Base-by-base conservation (phyloP, 1,140 invertebrate genomes). In the Heterodera schachtii region DNA sequence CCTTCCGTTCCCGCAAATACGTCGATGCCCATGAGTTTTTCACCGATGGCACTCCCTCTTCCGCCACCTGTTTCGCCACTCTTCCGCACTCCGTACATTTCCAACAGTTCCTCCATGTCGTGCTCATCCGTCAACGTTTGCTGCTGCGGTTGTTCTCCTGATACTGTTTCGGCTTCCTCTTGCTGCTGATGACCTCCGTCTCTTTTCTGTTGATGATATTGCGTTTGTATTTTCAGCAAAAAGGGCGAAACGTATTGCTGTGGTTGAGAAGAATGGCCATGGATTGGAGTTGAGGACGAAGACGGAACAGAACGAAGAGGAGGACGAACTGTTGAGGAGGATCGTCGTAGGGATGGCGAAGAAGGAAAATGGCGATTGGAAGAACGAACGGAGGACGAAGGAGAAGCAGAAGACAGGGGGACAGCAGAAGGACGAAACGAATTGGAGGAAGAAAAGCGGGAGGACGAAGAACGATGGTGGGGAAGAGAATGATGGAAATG, bases 21-120 rank as follows among this genome's bases (percentile, higher is more conserved):
- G 64, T 52, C 31, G 85, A 84, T 41, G 83, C 83, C 83, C 83
- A 84, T 8, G 79, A 84, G 7, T 84, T 82, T 8, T 66, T 52
- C 19, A 85, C 83, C 21, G 84, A 70, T 13, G 84, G 80, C 41
- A 73, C 9, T 31, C 44, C 46, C 1, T 79, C 44, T 79, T 79
- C 69, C 41, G 82, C 80, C 75, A 70, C 77, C 47, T 78, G 49
- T 78, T 31, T 78, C 64, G 64, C 16, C 52, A 16, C 44, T 79
- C 31, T 52, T 66, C 81, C 80, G 71, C 21, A 57, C 31, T 43
- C n/a, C 78, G 71, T 80, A 70, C 71, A 76, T 8, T 19, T 76
- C 3, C 75, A 76, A 70, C 57, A 76, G 43, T 64, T 31, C 64
- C n/a, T 49, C 75, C 41, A 76, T 57, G 64, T 76, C 41, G 9